phyloP scores from a whole-genome alignment of 2,888 invertebrate genomes.

The Scaptomyza polygonia region DNA sequence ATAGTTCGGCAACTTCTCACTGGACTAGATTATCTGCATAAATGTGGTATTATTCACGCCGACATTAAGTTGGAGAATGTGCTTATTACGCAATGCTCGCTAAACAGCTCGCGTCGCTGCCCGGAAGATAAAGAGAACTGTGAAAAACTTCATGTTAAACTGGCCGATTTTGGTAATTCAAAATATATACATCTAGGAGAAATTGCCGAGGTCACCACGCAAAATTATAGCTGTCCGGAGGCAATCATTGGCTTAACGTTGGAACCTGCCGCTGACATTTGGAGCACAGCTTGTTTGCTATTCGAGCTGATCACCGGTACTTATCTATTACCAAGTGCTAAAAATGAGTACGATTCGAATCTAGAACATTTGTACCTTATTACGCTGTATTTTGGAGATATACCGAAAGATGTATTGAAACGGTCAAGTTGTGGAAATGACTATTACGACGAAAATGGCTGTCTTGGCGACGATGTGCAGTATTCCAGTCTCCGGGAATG shows the following conservation, averaged over 20 bases:
- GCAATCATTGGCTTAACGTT: slow-evolving; percentile 97
- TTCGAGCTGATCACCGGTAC: slow-evolving; percentile 98
- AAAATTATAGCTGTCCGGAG: slow-evolving; percentile 97
- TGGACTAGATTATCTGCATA: slow-evolving; percentile 20
- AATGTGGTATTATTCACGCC: slow-evolving; percentile 12
- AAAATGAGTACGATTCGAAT: no score
- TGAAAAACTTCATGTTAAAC: slow-evolving; percentile 92
- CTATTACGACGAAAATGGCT: neutral
- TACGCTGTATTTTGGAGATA: no score
- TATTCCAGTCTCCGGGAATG: slow-evolving; percentile 87
- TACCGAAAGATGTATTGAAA: neutral
- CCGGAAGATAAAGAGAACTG: slow-evolving; percentile 87
- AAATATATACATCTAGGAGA: slow-evolving; percentile 96
- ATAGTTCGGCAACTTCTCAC: slow-evolving; percentile 1
- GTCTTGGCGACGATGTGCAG: no score
- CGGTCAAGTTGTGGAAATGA: neutral
- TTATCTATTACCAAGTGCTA: no score
- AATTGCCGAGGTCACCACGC: slow-evolving; percentile 89
- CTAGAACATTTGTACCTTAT: no score
- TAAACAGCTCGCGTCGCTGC: slow-evolving; percentile 76
- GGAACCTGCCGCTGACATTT: slow-evolving; percentile 98
- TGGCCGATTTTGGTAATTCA: slow-evolving; percentile 98
- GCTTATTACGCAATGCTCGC: neutral
- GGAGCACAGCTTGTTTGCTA: slow-evolving; percentile 99
- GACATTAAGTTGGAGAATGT: slow-evolving; percentile 40